phyloP scores from a whole-genome alignment of 2,888 invertebrate species.

The Drosophila atroscutellata region DNA sequence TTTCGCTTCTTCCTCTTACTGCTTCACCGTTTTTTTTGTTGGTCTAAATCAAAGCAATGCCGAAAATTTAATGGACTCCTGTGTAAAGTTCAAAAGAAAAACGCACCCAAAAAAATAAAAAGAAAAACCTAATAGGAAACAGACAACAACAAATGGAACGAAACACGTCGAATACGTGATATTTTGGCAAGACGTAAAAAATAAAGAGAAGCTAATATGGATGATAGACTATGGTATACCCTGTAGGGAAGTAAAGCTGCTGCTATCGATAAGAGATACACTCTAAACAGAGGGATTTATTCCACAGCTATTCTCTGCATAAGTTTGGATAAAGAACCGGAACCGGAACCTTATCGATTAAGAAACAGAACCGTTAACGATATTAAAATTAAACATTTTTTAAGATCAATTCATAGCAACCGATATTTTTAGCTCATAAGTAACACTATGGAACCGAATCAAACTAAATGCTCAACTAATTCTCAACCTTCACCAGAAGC shows the following conservation, averaged over 20 bases:
- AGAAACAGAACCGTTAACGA: background rate
- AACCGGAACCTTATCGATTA: background rate
- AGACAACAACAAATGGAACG: conserved; percentile 50
- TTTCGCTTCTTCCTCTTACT: conserved; percentile 10
- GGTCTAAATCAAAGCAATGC: conserved; percentile 67
- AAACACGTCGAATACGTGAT: conserved; percentile 53
- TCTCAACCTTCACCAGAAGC: background rate
- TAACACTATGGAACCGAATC: background rate
- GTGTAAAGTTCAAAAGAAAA: conserved; percentile 66
- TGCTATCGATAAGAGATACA: too few species aligned
- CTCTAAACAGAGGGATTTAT: background rate
- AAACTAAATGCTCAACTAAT: background rate
- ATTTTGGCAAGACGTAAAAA: conserved; percentile 24
- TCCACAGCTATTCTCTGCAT: background rate
- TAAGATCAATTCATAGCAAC: background rate
- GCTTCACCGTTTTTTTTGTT: background rate
- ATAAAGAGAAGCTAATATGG: background rate
- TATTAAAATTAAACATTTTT: background rate
- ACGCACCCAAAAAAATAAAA: conserved; percentile 42
- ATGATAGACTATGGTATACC: background rate
- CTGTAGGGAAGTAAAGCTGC: background rate
- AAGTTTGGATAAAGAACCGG: background rate
- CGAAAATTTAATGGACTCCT: conserved; percentile 78
- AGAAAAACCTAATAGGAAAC: conserved; percentile 29
- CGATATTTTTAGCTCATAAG: too few species aligned